A percentile compares a stretch with the other conserved stretches of the same genome.
Evolutionary conservation across 2,797 vertebrate genomes (phyloP).

Genomic region (Muscicapa comitata): DNA sequence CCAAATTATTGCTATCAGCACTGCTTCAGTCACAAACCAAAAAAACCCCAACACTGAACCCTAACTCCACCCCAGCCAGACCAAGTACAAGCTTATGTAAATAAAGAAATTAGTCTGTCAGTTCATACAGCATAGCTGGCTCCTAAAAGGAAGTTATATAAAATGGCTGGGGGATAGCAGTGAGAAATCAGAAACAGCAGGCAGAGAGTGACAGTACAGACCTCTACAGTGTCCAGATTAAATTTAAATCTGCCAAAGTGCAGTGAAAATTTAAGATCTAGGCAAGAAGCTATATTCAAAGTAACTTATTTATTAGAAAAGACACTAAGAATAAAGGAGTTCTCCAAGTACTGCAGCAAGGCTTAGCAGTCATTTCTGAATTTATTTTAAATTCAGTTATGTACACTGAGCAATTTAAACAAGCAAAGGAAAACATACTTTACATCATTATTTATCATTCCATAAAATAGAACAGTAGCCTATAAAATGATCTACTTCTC

Average conservation of each 20-base stretch:
- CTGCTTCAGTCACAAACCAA: neutral
- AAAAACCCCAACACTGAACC: neutral
- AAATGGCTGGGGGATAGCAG: neutral
- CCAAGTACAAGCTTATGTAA: neutral
- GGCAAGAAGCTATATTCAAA: slow-evolving; percentile 11
- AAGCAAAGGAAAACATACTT: slow-evolving; percentile 40
- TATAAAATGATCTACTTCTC: slow-evolving; percentile 35
- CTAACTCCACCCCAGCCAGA: neutral
- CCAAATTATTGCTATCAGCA: neutral
- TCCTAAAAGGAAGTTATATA: neutral
- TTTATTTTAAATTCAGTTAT: slow-evolving; percentile 40
- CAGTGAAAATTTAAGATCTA: slow-evolving; percentile 23
- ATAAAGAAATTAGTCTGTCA: neutral
- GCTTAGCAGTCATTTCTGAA: neutral
- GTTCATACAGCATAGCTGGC: neutral
- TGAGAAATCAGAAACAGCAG: neutral
- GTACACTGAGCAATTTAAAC: slow-evolving; percentile 3
- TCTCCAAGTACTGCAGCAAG: neutral
- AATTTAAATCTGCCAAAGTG: slow-evolving; percentile 12
- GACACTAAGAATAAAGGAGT: neutral
- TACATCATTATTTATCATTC: slow-evolving; percentile 55
- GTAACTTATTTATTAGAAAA: slow-evolving; percentile 9
- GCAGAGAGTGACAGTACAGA: neutral
- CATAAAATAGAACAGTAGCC: slow-evolving; percentile 31
- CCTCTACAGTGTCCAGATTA: neutral